Evolutionary conservation across 2,113 vertebrate genomes (phyloP).

Genomic region (Xiphorhynchus elegans): DNA sequence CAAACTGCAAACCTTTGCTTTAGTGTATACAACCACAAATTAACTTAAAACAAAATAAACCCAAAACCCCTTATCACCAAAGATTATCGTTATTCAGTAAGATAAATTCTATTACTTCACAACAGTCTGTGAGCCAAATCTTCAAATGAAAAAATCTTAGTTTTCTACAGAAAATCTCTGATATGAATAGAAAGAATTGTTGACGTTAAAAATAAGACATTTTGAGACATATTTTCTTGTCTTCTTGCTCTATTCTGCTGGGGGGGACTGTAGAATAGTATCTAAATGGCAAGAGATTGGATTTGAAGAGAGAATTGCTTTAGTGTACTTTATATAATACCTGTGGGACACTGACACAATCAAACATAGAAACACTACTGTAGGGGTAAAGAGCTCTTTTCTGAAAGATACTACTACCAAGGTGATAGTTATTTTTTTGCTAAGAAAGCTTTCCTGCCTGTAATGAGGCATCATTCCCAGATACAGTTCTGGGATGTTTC

Average conservation of each 20-base stretch:
- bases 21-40: not conserved
- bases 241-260: not conserved
- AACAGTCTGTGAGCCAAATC: not conserved
- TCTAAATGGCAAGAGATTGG: not conserved
- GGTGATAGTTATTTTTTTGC: no score
- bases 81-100: not conserved
- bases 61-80: fast-evolving
- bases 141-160: not conserved
- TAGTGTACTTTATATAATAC: not conserved
- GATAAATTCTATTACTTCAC: not conserved
- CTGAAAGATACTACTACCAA: no score
- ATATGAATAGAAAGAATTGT: not conserved
- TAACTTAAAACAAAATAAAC: not conserved
- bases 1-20: not conserved
- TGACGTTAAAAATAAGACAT: not conserved
- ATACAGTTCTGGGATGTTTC: no score
- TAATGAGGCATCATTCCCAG: no score
- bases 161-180: not conserved
- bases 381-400: no score
- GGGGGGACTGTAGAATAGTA: fast-evolving
- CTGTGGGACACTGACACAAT: not conserved
- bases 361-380: not conserved
- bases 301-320: not conserved
- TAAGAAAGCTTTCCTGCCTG: no score
- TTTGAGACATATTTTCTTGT: not conserved